Percentiles rank a stretch among this genome's conserved stretches.
phyloP scores from a whole-genome alignment of 2,888 invertebrate species.

The Netelia fuscicornis region DNA sequence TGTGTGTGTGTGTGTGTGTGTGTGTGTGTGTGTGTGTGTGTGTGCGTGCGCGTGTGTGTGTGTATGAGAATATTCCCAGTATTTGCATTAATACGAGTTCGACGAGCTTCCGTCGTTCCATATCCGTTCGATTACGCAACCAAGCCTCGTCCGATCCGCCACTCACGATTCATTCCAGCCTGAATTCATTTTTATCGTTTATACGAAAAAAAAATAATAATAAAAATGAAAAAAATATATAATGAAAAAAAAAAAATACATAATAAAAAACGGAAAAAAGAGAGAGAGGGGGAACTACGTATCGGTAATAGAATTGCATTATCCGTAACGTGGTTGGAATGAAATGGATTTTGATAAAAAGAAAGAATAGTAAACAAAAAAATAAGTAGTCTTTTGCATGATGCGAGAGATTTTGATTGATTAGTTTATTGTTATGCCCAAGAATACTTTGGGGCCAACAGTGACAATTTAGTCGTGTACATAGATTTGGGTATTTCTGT shows the following conservation, averaged over 20 bases:
- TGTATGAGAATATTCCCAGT: background rate
- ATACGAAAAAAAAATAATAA: background rate
- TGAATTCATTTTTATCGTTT: background rate
- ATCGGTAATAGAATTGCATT: background rate
- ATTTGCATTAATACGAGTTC: background rate
- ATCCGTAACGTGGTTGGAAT: background rate
- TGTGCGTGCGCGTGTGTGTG: background rate
- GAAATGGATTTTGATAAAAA: background rate
- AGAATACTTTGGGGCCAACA: no score
- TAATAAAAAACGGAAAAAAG: no score
- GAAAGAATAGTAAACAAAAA: background rate
- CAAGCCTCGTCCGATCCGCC: background rate
- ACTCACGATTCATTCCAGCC: background rate
- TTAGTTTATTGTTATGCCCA: no score
- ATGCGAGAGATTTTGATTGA: no score
- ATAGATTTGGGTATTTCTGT: no score
- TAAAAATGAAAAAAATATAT: background rate
- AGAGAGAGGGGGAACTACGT: no score
- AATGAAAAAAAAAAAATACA: background rate
- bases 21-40: background rate
- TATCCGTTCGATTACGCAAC: slow-evolving; percentile 4
- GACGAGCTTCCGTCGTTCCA: slow-evolving; percentile 3
- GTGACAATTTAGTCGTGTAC: no score
- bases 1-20: background rate
- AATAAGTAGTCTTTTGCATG: background rate